Evolutionary conservation across 2,888 invertebrate species (phyloP).

Genomic region (Cloeon dipterum): DNA sequence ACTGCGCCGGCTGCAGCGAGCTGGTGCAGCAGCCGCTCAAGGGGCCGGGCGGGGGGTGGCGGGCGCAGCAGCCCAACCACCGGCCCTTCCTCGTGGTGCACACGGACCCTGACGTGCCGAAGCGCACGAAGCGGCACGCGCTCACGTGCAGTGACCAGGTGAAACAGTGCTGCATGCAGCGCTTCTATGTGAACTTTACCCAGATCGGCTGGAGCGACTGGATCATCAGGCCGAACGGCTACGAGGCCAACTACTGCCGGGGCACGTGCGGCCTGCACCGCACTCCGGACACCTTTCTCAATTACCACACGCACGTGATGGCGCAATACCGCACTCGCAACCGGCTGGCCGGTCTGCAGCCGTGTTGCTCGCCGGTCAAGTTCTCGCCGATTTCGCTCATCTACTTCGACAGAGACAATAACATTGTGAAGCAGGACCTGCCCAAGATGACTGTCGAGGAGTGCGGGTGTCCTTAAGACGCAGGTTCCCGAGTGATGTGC

Average conservation of each 20-base stretch:
- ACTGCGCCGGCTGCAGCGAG: constrained; percentile 60
- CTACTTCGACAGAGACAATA: constrained; percentile 73
- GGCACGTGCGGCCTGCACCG: constrained; percentile 65
- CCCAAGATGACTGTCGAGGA: constrained; percentile 93
- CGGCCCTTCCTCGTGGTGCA: constrained; percentile 66
- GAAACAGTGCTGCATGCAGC: constrained; percentile 68
- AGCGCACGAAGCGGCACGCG: constrained; percentile 47
- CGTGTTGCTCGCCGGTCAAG: constrained; percentile 79
- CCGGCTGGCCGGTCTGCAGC: constrained; percentile 51
- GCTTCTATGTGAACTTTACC: constrained; percentile 78
- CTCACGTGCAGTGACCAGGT: constrained; percentile 56
- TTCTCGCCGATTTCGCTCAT: constrained; percentile 82
- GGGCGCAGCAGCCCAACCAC: constrained; percentile 29
- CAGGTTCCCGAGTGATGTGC: no score
- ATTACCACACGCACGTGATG: constrained; percentile 67
- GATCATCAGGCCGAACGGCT: constrained; percentile 77
- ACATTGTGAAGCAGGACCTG: constrained; percentile 79
- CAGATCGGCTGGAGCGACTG: constrained; percentile 87
- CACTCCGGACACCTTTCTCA: constrained; percentile 61
- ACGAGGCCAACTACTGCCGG: constrained; percentile 83
- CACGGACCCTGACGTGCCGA: constrained; percentile 39
- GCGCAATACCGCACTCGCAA: constrained; percentile 68
- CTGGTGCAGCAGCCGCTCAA: constrained; percentile 36
- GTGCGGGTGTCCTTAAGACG: constrained; percentile 71
- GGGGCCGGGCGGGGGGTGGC: constrained; percentile 9